Evolutionary conservation across 2,113 vertebrate species (phyloP).

Genomic region (Isurus oxyrinchus): DNA sequence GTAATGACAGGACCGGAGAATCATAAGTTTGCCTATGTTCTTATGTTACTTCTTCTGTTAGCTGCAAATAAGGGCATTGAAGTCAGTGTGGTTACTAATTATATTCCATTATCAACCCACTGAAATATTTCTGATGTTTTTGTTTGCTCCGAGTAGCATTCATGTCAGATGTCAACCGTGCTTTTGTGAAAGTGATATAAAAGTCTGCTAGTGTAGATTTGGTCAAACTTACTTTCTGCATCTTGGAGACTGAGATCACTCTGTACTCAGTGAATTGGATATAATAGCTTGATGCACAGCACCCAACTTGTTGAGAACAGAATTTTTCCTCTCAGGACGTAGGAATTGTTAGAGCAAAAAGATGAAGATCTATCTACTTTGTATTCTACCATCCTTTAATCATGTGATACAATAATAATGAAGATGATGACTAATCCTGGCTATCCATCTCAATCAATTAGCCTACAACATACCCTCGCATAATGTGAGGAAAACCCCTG

Average conservation of each 20-base stretch:
- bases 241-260: not conserved
- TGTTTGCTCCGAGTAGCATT: not conserved
- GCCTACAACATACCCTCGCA: not conserved
- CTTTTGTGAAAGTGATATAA: not conserved
- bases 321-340: not conserved
- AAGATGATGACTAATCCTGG: not conserved
- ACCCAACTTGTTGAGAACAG: not conserved
- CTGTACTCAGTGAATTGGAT: not conserved
- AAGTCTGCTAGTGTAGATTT: not conserved
- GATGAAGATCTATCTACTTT: not conserved
- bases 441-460: not conserved
- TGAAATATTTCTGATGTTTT: not conserved
- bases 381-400: not conserved
- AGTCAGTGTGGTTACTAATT: not conserved
- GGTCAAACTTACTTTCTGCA: not conserved
- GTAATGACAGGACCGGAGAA: not conserved
- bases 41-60: not conserved
- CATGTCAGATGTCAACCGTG: not conserved
- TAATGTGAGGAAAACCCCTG: not conserved
- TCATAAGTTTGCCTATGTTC: not conserved
- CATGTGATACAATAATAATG: not conserved
- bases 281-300: not conserved
- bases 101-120: not conserved
- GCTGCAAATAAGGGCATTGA: not conserved
- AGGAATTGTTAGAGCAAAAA: not conserved